These are phyloP conservation scores for Lasioglossum calceatum DNA, from an alignment of 2,888 invertebrate genomes.

Conservation along the genomic window DNA sequence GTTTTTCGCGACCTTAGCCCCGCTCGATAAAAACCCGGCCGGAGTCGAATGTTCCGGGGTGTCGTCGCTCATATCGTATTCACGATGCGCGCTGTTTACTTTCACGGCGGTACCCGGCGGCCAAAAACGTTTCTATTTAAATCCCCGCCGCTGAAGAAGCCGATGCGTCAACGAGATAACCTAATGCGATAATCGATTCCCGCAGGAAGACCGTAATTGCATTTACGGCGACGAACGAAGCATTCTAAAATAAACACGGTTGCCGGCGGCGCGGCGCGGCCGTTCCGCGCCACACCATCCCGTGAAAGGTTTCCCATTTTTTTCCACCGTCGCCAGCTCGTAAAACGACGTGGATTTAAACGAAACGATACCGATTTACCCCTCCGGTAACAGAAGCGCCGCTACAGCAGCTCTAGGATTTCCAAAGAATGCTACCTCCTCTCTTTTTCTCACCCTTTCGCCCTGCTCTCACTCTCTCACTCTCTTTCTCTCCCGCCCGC, in stretches of 20 bases:
- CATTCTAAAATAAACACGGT: slow-evolving; percentile 64
- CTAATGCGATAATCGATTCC: slow-evolving; percentile 67
- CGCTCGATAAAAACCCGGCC: not conserved
- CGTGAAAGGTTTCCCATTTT: slow-evolving; percentile 59
- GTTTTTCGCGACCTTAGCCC: not conserved
- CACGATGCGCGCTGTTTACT: not conserved
- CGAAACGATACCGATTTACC: slow-evolving; percentile 67
- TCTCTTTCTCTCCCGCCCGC: slow-evolving; percentile 14
- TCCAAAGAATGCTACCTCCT: slow-evolving; percentile 57
- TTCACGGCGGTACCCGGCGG: not conserved
- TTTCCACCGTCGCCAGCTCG: slow-evolving; percentile 49
- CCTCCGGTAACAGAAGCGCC: slow-evolving; percentile 51
- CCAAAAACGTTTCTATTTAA: slow-evolving; percentile 43
- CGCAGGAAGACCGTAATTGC: slow-evolving; percentile 62
- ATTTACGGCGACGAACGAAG: slow-evolving; percentile 60
- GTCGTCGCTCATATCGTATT: slow-evolving; percentile 13
- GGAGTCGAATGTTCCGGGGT: not conserved
- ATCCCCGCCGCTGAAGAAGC: slow-evolving; percentile 47
- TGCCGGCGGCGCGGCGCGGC: slow-evolving; percentile 1
- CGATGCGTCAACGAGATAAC: slow-evolving; percentile 53
- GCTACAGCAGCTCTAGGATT: slow-evolving; percentile 63
- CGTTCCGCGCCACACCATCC: slow-evolving; percentile 33
- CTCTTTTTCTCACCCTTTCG: not conserved
- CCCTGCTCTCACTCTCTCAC: slow-evolving; percentile 30
- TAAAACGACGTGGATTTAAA: slow-evolving; percentile 68